A percentile compares a stretch with the other conserved stretches of the same genome.
Conservation (phyloP, 2,113 vertebrate species). For the Paramisgurnus dabryanus region DNA sequence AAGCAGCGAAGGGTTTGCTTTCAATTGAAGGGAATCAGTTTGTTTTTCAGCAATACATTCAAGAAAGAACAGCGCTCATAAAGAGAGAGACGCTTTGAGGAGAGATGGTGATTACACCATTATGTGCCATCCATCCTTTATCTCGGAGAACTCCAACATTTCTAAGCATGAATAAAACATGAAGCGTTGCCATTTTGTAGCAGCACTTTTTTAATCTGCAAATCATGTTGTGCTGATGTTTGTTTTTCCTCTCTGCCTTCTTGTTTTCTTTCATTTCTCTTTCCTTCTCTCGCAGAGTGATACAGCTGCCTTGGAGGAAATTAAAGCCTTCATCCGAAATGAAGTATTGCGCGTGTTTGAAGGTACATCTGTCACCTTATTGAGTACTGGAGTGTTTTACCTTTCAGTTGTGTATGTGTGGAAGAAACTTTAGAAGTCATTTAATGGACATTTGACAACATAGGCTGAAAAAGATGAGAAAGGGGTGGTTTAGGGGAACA, state of each 20-base stretch:
- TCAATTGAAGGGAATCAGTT: slow-evolving; percentile 22
- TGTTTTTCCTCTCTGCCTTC: slow-evolving; percentile 34
- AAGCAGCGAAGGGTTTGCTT: background rate
- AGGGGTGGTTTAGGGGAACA: no score
- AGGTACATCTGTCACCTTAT: slow-evolving; percentile 73
- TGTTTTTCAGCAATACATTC: slow-evolving; percentile 31
- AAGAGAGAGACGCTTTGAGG: background rate
- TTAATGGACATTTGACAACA: background rate
- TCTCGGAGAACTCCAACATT: slow-evolving; percentile 31
- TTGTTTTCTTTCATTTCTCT: slow-evolving; percentile 20
- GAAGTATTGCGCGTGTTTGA: slow-evolving; percentile 91
- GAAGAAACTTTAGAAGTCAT: background rate
- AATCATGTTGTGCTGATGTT: slow-evolving; percentile 49
- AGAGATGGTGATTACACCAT: slow-evolving; percentile 39
- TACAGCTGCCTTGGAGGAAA: slow-evolving; percentile 84
- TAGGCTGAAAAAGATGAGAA: background rate
- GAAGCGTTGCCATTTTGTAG: slow-evolving; percentile 44
- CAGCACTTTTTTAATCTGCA: slow-evolving; percentile 52
- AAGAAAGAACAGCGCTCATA: slow-evolving; percentile 18
- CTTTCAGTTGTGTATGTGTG: background rate
- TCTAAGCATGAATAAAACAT: slow-evolving; percentile 50
- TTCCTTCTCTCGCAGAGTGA: slow-evolving; percentile 75
- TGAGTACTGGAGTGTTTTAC: background rate
- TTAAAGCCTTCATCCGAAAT: slow-evolving; percentile 86
- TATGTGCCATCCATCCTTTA: slow-evolving; percentile 43